Evolutionary conservation across 2,888 invertebrate species (phyloP), one percentile per base, ranked within the genome.

Genomic region (Electrophaes corylata): DNA sequence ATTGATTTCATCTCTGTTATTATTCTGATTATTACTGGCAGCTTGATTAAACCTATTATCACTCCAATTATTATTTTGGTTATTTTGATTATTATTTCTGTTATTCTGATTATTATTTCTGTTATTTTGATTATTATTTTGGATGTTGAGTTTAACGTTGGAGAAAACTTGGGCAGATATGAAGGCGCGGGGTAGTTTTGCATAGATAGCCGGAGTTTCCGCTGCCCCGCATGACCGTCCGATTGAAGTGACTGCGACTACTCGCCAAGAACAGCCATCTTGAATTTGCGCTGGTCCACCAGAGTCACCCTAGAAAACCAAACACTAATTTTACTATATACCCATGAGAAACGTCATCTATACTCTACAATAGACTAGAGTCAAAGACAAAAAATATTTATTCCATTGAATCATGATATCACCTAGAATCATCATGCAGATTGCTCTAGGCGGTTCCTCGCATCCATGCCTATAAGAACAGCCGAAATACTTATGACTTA

Each of bases 251-350:
- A 91, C 83, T 0, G 81, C 91, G 0, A 90, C 83, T 0, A 91
- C 75, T 0, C 90, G 76, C 91, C 91, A 91, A 0, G 71, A 43
- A 54, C 91, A 91, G 47, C 86, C 89, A 51, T 88, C 88, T 70
- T 83, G 84, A 0, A 88, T 63, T 62, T 90, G 89, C 0, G 85
- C 88, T 2, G 91, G 91, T 0, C 91, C 91, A 0, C 91, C 91
- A 0, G 90, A 90, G 52, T 91, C 91, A 45, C 91, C 91, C 91
- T 91, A 78, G 0, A 53, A 60, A 39, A n/a, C n/a, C 1, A 19
- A 46, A 45, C 1, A 6, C 2, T 10, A 10, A 29, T 10, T 1
- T 29, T 29, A 2, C 2, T n/a, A n/a, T n/a, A n/a, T n/a, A n/a
- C n/a, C n/a, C n/a, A n/a, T n/a, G n/a, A n/a, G n/a, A n/a, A n/a